phyloP scores from a whole-genome alignment of 2,797 vertebrate genomes.

The Tragelaphus oryx region DNA sequence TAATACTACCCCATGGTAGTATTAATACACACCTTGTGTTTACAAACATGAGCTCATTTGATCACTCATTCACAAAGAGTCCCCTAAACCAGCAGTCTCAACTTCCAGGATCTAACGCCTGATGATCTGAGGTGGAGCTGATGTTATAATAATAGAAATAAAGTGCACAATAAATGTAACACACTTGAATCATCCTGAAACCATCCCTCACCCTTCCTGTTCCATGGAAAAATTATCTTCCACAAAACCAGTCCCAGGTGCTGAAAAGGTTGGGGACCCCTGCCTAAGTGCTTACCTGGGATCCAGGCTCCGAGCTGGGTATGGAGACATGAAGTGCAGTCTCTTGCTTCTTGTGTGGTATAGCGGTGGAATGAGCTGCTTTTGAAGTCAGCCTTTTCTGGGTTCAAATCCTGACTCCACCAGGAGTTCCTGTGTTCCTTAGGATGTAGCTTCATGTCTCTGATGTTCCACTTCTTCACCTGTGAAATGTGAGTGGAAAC shows the following conservation, averaged over 20 bases:
- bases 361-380: not conserved
- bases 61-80: not conserved
- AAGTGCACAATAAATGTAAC: not conserved
- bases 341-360: not conserved
- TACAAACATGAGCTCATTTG: not conserved
- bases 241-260: not conserved
- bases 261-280: not conserved
- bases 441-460: not conserved
- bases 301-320: not conserved
- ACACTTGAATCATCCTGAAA: not conserved
- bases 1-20: not conserved
- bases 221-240: not conserved
- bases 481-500: not conserved
- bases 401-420: not conserved
- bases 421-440: not conserved
- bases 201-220: not conserved
- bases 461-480: not conserved
- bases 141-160: not conserved
- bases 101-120: not conserved
- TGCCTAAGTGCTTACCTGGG: not conserved
- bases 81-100: not conserved
- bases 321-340: not conserved
- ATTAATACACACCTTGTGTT: not conserved
- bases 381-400: not conserved
- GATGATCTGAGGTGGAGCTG: not conserved